phyloP scores from a whole-genome alignment of 2,113 vertebrate genomes.

The Heterochromis multidens region DNA sequence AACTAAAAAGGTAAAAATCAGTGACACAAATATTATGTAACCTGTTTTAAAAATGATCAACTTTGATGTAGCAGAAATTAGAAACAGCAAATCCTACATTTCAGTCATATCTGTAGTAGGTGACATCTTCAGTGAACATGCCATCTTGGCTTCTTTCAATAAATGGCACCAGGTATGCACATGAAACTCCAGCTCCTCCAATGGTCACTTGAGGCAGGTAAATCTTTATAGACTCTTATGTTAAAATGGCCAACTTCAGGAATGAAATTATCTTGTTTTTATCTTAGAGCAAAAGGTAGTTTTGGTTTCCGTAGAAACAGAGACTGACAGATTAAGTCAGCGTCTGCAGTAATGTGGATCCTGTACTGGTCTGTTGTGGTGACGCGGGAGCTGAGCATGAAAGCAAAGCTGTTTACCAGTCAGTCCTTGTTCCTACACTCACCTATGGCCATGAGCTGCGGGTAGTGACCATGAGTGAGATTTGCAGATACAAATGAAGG shows the following conservation, averaged over 20 bases:
- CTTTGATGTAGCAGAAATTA: too few relatives aligned
- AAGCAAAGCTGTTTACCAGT: accelerated
- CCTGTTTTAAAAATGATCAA: background rate
- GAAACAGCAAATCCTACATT: too few relatives aligned
- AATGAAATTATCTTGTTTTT: background rate
- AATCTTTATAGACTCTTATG: too few relatives aligned
- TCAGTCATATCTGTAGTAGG: too few relatives aligned
- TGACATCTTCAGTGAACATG: too few relatives aligned
- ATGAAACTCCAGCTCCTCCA: too few relatives aligned
- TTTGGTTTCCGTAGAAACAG: background rate
- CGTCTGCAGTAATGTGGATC: background rate
- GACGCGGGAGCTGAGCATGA: background rate
- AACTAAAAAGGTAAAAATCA: background rate
- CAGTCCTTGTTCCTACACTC: accelerated
- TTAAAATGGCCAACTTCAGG: background rate
- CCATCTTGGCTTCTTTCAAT: too few relatives aligned
- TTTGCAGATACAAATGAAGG: background rate
- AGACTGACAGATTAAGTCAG: accelerated
- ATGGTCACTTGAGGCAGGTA: too few relatives aligned
- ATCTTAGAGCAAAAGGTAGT: too few relatives aligned
- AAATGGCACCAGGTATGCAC: too few relatives aligned
- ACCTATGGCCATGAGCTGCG: background rate
- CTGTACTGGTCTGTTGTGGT: background rate
- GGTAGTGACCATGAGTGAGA: background rate
- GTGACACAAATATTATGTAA: background rate